Evolutionary conservation across 1,140 invertebrate species (phyloP), one percentile per base, ranked within the genome.

Genomic region (Gerris buenoi): DNA sequence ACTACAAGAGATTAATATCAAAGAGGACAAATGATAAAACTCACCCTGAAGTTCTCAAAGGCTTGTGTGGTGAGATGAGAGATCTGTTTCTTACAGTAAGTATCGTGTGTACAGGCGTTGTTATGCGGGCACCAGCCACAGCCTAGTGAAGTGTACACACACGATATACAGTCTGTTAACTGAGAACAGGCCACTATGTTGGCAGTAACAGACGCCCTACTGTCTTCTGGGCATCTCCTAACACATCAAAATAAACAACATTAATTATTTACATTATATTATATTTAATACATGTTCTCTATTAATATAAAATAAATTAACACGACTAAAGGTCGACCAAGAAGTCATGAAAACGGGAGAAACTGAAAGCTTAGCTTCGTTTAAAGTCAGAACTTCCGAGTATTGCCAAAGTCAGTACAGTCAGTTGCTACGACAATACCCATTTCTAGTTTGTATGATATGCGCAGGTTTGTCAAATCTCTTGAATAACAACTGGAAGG

Each of bases 71-170:
- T 5, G 64, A 66, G 27, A n/a, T 61, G 25, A 25, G 70, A 68
- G 28, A 70, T 69, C 25, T 65, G 72, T 56, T 71, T 67, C 56
- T 72, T 74, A 63, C 73, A 74, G 27, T 69, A 56, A n/a, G 61
- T 57, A 10, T 73, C 71, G 25, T 72, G 68, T 46, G 67, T 71
- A 56, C 73, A 74, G 10, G 28, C 69, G 25, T 68, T 68, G 1
- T 65, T 59, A 25, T 67, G 62, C 5, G 72, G 73, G 75, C 90
- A 93, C 88, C 90, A 94, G 0, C 88, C 84, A 78, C 91, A 94
- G 23, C 83, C 81, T 62, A 84, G 85, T 1, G 85, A 86, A 1
- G 86, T 90, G 65, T 88, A 84, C 1, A 90, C 81, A 73, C 91
- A 93, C 1, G 87, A 85, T 0, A 83, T 77, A 75, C 90, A 93